Evolutionary conservation across 2,888 invertebrate species (phyloP).

Genomic region (Podotricha telesiphe): DNA sequence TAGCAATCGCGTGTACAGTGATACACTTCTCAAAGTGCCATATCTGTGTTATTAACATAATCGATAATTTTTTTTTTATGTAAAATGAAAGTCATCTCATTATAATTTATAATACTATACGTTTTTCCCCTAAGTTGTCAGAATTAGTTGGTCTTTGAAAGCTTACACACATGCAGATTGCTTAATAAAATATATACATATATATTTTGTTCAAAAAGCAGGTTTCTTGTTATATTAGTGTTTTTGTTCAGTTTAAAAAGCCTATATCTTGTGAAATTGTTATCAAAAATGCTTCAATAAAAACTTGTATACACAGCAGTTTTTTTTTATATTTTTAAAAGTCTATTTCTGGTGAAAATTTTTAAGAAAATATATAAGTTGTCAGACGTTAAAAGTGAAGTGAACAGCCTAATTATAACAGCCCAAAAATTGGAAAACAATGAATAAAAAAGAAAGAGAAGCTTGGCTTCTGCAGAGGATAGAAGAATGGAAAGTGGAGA

Average conservation of each 20-base stretch:
- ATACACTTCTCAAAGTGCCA: background rate
- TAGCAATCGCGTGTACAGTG: background rate
- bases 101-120: background rate
- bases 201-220: too few species aligned
- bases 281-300: background rate
- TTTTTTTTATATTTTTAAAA: too few species aligned
- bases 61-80: constrained; percentile 1
- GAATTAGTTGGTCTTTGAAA: background rate
- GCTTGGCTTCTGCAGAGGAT: constrained; percentile 64
- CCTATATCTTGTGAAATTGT: background rate
- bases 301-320: too few species aligned
- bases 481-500: constrained; percentile 67
- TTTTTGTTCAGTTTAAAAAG: background rate
- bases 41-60: constrained; percentile 20
- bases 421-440: constrained; percentile 75
- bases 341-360: too few species aligned
- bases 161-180: background rate
- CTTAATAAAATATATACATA: background rate
- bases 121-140: background rate
- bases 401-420: constrained; percentile 55
- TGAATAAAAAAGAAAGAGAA: constrained; percentile 69
- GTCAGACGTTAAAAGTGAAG: background rate
- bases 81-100: background rate
- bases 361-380: too few species aligned
- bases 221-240: background rate